Base-by-base conservation (phyloP, 2,113 vertebrate genomes). In the Odobenus rosmarus region DNA sequence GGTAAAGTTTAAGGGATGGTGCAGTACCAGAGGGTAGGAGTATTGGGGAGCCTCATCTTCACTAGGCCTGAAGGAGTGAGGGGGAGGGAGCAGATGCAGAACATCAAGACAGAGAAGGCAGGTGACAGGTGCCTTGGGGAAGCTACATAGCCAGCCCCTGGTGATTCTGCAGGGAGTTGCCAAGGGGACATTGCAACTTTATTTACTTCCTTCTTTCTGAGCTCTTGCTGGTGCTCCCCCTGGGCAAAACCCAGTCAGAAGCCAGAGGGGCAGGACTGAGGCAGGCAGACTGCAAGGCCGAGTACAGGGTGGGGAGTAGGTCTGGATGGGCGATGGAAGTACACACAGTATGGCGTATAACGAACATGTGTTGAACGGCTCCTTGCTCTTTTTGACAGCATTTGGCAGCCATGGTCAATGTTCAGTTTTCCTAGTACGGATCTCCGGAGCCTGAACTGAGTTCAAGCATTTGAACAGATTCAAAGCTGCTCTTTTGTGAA, bases 281-380 rank as follows among this genome's bases (percentile, higher is more conserved):
- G 49, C 8, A 46, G 8, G 0, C 0, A 0, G 26, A 55, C 42
- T 51, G 18, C 0, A 9, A 46, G 39, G 19, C 71, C 9, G 62
- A 23, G n/a, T 4, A 0, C 3, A 28, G n/a, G 10, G 8, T 31
- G 1, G 61, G 39, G 57, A 28, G 26, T 3, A n/a, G 59, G 26
- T 42, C 64, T 91, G 33, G 31, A 12, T 11, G 64, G 51, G 36
- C 36, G 4, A 0, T 13, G 5, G 62, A 21, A 24, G 42, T 57
- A 3, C 21, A 5, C 10, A 13, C 12, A 19, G 16, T 5, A 1
- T 24, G 7, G 19, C 9, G 16, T 72, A 11, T 59, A 21, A 46
- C 28, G 33, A 83, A 7, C 33, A 16, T 1, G 0, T 49, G 16
- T n/a, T 1, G 55, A 39, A 18, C 28, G 53, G 42, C 69, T 39